A percentile compares a stretch with the other conserved stretches of the same genome.
Conservation (phyloP, 1,140 invertebrate species). For the Drosophila orosa region DNA sequence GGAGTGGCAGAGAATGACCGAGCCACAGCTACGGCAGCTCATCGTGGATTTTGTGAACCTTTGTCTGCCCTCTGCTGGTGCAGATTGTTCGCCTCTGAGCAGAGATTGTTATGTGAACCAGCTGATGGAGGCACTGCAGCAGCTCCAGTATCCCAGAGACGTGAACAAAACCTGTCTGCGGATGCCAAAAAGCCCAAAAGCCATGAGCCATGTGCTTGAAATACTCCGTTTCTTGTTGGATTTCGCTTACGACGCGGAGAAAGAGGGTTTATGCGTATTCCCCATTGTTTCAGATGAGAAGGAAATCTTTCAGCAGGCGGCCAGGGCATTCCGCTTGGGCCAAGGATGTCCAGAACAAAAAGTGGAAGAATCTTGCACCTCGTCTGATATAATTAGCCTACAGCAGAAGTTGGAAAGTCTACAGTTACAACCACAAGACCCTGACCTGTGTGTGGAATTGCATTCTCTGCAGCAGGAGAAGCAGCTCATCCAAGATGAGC, state of each 20-base stretch:
- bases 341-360: not conserved
- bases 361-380: not conserved
- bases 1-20: slow-evolving; percentile 13
- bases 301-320: not conserved
- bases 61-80: slow-evolving; percentile 25
- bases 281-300: not conserved
- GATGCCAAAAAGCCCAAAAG: slow-evolving; percentile 27
- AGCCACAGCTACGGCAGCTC: slow-evolving; percentile 24
- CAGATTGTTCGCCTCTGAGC: slow-evolving; percentile 4
- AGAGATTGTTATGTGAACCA: slow-evolving; percentile 32
- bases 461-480: not conserved
- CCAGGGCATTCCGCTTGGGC: not conserved
- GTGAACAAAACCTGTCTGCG: slow-evolving; percentile 30
- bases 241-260: slow-evolving; percentile 1
- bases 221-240: slow-evolving; percentile 57
- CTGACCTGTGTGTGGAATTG: not conserved
- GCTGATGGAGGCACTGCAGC: slow-evolving; percentile 27
- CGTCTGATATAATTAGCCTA: slow-evolving; percentile 4
- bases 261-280: not conserved
- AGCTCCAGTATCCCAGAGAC: slow-evolving; percentile 35
- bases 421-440: not conserved
- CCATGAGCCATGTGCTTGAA: slow-evolving; percentile 14
- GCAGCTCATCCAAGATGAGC: not conserved
- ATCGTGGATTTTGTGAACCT: slow-evolving; percentile 47
- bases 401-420: not conserved